Percentiles rank a stretch among this genome's conserved stretches.
phyloP scores from a whole-genome alignment of 37 sponge, comb jelly and placozoan species.

The Halichondria panicea region DNA sequence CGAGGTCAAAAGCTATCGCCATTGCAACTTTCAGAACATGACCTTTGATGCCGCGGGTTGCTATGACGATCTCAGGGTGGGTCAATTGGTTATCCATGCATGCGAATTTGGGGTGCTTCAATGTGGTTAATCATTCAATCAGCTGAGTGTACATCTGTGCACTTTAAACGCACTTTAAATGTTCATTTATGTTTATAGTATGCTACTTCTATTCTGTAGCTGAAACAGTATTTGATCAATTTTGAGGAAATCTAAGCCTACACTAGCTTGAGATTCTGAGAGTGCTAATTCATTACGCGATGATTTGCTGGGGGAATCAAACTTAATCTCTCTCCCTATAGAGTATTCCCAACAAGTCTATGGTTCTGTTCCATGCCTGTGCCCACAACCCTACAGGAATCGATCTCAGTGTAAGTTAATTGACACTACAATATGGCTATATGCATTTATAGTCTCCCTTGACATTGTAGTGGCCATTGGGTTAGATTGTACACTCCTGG shows the following conservation, averaged over 20 bases:
- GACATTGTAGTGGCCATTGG: no score
- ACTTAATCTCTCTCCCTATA: neutral
- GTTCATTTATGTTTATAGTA: neutral
- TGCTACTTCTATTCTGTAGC: neutral
- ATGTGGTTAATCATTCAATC: neutral
- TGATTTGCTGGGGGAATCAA: no score
- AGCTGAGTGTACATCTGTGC: neutral
- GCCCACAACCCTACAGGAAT: constrained; percentile 98
- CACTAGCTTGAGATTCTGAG: no score
- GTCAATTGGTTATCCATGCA: neutral
- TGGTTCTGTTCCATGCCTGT: constrained; percentile 91
- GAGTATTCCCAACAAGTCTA: constrained; percentile 75
- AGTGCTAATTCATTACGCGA: no score
- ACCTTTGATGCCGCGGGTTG: constrained; percentile 71
- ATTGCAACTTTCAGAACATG: constrained; percentile 79
- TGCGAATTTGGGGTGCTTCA: neutral
- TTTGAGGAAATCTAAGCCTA: neutral
- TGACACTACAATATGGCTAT: no score
- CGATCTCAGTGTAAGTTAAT: constrained; percentile 85
- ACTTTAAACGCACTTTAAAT: neutral
- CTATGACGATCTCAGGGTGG: constrained; percentile 72
- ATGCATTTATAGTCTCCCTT: no score
- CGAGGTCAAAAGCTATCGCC: constrained; percentile 72
- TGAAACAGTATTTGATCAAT: neutral
- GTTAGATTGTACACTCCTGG: no score